Base-by-base conservation (phyloP, 1,140 invertebrate genomes). In the Laupala kohalensis region DNA sequence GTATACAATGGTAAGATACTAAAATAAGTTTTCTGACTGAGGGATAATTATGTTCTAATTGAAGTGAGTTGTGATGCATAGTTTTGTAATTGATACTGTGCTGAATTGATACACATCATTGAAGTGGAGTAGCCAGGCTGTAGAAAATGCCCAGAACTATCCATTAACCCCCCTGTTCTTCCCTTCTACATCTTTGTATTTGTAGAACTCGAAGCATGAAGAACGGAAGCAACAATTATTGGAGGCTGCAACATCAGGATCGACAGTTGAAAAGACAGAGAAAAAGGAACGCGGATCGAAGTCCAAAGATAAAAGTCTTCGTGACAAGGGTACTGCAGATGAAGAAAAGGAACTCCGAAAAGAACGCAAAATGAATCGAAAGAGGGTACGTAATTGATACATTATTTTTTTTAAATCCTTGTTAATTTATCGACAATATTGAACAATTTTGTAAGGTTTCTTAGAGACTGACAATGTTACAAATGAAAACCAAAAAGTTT, bases 321-420 rank as follows among this genome's bases (percentile, higher is more conserved):
- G 81, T 65, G 83, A 84, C 29, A 84, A 85, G 74, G 77, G 64
- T 6, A 27, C 84, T 6, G 81, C 79, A 24, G 85, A 85, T n/a
- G 87, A 89, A 75, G 86, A 88, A 71, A 87, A 88, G 72, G 90
- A 91, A 77, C 83, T 89, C 24, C 85, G 89, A 67, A 89, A 89
- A 80, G 90, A 92, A 78, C 85, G 89, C 77, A 92, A 91, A 81
- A 79, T 90, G 74, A 89, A 86, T 26, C 82, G 90, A 25, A 92
- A 92, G 80, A 84, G 90, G 80, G 88, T 90, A 81, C 81, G 80
- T 81, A 72, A 72, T 67, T 37, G 19, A 53, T 4, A 53, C 9
- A 53, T 53, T 53, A 53, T 53, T 2, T 53, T 53, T 1, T n/a
- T n/a, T n/a, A n/a, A n/a, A n/a, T n/a, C n/a, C n/a, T n/a, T n/a